Percentiles rank a stretch among this genome's conserved stretches.
These are phyloP conservation scores for Lacerta bilineata DNA, from an alignment of 2,797 vertebrate species.

Conservation along the genomic window DNA sequence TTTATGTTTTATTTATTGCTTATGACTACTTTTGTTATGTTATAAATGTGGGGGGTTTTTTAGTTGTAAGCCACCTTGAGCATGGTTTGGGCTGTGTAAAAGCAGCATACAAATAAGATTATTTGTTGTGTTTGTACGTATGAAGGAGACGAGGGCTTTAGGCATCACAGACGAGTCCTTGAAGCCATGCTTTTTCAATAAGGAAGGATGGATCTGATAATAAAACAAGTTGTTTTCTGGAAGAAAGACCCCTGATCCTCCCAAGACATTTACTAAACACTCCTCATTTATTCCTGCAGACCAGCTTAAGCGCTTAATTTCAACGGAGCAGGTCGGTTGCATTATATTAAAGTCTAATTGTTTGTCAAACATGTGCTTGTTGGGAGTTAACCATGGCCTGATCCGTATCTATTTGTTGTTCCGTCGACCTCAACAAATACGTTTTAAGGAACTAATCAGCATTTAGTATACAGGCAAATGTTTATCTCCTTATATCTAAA, in stretches of 20 bases:
- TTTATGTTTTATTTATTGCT: no score
- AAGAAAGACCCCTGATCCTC: neutral
- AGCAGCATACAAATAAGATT: no score
- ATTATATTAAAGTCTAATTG: neutral
- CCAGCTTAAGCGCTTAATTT: conserved; percentile 32
- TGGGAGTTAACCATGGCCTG: conserved; percentile 31
- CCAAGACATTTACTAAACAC: neutral
- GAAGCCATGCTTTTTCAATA: neutral
- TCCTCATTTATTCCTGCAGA: neutral
- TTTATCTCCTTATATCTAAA: conserved; percentile 59
- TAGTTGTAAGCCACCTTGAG: no score
- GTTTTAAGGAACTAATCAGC: conserved; percentile 37
- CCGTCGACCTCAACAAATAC: conserved; percentile 17
- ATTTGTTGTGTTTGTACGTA: no score
- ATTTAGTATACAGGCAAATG: conserved; percentile 46
- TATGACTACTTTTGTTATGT: no score
- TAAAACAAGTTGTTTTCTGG: neutral
- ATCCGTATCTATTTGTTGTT: neutral
- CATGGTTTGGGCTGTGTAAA: no score
- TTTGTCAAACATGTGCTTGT: neutral
- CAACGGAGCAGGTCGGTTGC: neutral
- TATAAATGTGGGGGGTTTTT: no score
- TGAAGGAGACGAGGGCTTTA: neutral
- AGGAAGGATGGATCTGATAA: neutral
- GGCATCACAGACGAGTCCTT: neutral